These are phyloP conservation scores for Cecidostiba fungosa DNA, from an alignment of 2,888 invertebrate genomes.

Conservation along the genomic window DNA sequence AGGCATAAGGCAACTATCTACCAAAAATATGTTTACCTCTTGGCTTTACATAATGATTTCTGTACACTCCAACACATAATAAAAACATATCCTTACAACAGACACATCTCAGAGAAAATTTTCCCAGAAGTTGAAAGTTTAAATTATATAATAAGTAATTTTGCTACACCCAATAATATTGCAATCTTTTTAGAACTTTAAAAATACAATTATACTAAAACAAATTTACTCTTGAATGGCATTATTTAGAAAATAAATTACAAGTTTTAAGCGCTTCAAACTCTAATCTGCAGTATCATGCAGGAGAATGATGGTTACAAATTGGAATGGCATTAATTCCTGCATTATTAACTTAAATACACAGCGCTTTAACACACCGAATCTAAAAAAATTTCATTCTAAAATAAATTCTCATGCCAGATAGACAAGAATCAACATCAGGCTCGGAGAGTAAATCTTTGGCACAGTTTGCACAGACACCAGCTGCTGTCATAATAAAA, in stretches of 20 bases:
- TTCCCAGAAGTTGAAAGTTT: constrained; percentile 31
- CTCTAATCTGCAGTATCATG: neutral
- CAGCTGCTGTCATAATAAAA: neutral
- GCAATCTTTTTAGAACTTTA: constrained; percentile 42
- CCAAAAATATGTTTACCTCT: constrained; percentile 5
- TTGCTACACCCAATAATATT: constrained; percentile 43
- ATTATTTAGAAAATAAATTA: neutral
- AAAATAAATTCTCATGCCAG: constrained; percentile 13
- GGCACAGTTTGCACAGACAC: neutral
- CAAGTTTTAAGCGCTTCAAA: neutral
- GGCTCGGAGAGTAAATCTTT: neutral
- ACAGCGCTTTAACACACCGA: neutral
- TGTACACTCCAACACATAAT: neutral
- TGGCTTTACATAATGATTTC: constrained; percentile 2
- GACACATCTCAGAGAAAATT: constrained; percentile 33
- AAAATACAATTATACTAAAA: neutral
- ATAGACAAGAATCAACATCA: neutral
- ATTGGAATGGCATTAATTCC: neutral
- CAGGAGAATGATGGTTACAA: neutral
- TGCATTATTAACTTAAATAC: neutral
- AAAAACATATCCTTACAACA: constrained; percentile 26
- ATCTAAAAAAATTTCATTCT: neutral
- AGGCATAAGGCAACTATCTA: neutral
- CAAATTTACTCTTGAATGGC: neutral
- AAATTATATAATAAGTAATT: neutral